A percentile compares a stretch with the other conserved stretches of the same genome.
Evolutionary conservation across 2,888 invertebrate species (phyloP).

Genomic region (Troglohyphantes excavatus): DNA sequence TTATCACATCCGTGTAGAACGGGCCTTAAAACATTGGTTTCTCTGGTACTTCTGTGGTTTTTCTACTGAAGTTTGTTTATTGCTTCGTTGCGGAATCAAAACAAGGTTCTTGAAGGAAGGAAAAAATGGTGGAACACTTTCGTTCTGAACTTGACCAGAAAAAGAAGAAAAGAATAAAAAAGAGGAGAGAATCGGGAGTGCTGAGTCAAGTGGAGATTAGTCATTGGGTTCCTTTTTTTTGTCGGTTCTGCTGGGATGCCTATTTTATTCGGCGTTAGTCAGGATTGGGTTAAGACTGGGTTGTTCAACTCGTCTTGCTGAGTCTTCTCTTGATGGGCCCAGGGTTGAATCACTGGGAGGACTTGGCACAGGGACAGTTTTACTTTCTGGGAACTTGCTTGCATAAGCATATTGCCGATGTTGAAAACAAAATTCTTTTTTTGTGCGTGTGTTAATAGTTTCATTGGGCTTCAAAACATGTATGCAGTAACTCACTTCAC

Average conservation of each 20-base stretch:
- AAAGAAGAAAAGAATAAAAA: too few species aligned
- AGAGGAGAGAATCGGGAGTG: background rate
- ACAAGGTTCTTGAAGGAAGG: background rate
- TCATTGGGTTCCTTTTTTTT: slow-evolving; percentile 4
- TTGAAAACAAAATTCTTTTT: slow-evolving; percentile 24
- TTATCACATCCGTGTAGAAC: too few species aligned
- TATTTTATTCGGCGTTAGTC: slow-evolving; percentile 64
- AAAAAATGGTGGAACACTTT: slow-evolving; percentile 28
- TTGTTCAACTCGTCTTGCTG: slow-evolving; percentile 67
- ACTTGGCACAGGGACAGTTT: slow-evolving; percentile 52
- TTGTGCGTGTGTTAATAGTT: background rate
- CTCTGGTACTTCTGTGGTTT: too few species aligned
- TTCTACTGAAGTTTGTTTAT: too few species aligned
- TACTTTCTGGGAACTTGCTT: slow-evolving; percentile 56
- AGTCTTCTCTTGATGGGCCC: slow-evolving; percentile 28
- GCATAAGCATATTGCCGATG: slow-evolving; percentile 37
- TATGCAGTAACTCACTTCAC: too few species aligned
- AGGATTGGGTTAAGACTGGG: slow-evolving; percentile 41
- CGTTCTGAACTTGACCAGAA: slow-evolving; percentile 70
- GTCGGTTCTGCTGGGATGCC: background rate
- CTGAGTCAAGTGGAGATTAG: slow-evolving; percentile 70
- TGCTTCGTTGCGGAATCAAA: slow-evolving; percentile 1
- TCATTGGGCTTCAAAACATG: background rate
- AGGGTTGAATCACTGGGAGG: slow-evolving; percentile 36
- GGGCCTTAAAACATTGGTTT: too few species aligned